Conservation (phyloP, 2,888 invertebrate species). For the Polia nebulosa region DNA sequence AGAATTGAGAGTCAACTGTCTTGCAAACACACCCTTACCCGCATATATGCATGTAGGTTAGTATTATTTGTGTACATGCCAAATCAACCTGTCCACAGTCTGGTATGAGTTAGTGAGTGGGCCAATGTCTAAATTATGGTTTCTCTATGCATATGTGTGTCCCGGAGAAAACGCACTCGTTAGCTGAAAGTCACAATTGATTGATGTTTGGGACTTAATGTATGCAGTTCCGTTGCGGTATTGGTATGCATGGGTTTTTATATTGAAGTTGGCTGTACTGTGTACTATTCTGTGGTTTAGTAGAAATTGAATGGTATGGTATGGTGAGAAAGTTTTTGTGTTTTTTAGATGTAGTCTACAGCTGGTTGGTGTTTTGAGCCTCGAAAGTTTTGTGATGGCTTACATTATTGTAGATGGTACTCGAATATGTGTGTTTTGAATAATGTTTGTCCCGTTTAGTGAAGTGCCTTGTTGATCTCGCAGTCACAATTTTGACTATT, state of each 20-base stretch:
- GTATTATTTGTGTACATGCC: conserved; percentile 83
- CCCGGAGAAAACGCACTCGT: conserved; percentile 80
- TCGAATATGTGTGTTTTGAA: too few species aligned
- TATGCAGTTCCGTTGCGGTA: conserved; percentile 57
- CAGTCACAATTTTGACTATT: too few species aligned
- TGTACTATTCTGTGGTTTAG: conserved; percentile 14
- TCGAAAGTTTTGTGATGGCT: neutral
- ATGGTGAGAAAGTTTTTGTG: neutral
- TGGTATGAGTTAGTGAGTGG: conserved; percentile 83
- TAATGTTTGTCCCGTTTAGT: too few species aligned
- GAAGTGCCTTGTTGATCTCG: too few species aligned
- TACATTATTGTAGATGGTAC: too few species aligned
- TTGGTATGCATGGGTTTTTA: conserved; percentile 53
- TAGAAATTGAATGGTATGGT: conserved; percentile 5
- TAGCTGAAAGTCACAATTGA: conserved; percentile 75
- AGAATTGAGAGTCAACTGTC: neutral
- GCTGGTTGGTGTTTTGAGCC: neutral
- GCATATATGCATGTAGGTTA: conserved; percentile 67
- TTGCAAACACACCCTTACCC: conserved; percentile 44
- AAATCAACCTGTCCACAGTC: conserved; percentile 80
- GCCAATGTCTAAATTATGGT: conserved; percentile 87
- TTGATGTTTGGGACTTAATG: conserved; percentile 72
- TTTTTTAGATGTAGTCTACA: neutral
- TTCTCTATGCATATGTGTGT: conserved; percentile 88
- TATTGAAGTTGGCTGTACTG: conserved; percentile 26